A percentile compares a stretch with the other conserved stretches of the same genome.
Evolutionary conservation across 2,113 vertebrate species (phyloP).

Genomic region (Pongo pygmaeus): DNA sequence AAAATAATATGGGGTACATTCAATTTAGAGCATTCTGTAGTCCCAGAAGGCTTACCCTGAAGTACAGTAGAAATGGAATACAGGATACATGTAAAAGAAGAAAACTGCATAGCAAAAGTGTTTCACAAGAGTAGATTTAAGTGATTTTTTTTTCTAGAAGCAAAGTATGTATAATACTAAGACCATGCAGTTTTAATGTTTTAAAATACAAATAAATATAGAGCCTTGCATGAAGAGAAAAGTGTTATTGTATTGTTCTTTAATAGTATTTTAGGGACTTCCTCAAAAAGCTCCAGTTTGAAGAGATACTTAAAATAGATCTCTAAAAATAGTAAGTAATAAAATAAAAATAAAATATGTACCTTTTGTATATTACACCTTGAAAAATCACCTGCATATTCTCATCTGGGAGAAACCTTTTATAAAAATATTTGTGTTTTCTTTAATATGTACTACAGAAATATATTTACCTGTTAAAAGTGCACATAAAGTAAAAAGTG

Average conservation of each 20-base stretch:
- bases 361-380: background rate
- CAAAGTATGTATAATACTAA: background rate
- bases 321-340: slow-evolving; percentile 34
- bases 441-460: background rate
- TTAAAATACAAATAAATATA: slow-evolving; percentile 53
- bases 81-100: background rate
- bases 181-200: background rate
- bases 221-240: slow-evolving; percentile 35
- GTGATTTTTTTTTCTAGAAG: background rate
- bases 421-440: slow-evolving; percentile 34
- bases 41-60: slow-evolving; percentile 10
- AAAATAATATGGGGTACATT: slow-evolving; percentile 6
- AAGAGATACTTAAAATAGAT: slow-evolving; percentile 23
- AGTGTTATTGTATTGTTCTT: slow-evolving; percentile 40
- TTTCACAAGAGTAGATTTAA: background rate
- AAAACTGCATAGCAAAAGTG: background rate
- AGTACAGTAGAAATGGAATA: background rate
- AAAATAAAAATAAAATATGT: background rate
- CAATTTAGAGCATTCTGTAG: background rate
- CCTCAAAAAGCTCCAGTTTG: slow-evolving; percentile 28
- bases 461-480: background rate
- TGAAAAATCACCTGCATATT: background rate
- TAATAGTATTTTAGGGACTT: background rate
- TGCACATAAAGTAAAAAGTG: background rate
- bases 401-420: background rate